Evolutionary conservation across 2,113 vertebrate species (phyloP).

Genomic region (Circaetus cinerascens): DNA sequence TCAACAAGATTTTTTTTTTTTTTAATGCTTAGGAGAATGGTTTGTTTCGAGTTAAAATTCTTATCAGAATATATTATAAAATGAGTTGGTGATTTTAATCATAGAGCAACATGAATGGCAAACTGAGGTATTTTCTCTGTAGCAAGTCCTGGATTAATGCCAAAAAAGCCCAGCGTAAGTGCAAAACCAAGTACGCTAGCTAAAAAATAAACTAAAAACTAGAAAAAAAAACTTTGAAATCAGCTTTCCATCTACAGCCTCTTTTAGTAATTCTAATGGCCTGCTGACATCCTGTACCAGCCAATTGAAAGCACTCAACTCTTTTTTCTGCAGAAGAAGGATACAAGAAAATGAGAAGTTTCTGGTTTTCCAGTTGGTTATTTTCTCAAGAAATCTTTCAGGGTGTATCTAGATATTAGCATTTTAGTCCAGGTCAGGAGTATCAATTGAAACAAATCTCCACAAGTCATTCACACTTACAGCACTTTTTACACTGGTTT

Average conservation of each 20-base stretch:
- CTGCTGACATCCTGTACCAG: not conserved
- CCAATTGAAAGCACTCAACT: not conserved
- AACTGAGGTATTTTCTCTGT: not conserved
- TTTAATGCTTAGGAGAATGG: not conserved
- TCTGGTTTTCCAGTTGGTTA: not conserved
- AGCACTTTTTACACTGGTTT: not conserved
- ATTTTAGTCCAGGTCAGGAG: not conserved
- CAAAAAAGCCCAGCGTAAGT: accelerated
- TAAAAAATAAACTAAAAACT: not conserved
- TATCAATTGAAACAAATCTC: not conserved
- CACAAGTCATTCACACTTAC: not conserved
- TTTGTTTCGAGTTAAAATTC: not conserved
- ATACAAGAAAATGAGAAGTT: accelerated
- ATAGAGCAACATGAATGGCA: not conserved
- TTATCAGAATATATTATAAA: not conserved
- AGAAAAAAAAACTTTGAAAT: not conserved
- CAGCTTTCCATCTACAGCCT: not conserved
- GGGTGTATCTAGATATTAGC: not conserved
- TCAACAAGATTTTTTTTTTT: not conserved
- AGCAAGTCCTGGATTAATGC: not conserved
- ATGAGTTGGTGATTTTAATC: not conserved
- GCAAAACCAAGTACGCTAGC: not conserved
- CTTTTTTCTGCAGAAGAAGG: not conserved
- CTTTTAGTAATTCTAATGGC: not conserved
- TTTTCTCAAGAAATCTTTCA: not conserved